Evolutionary conservation across 2,888 invertebrate genomes (phyloP), one percentile per base, ranked within the genome.

Genomic region (Eilema depressum): DNA sequence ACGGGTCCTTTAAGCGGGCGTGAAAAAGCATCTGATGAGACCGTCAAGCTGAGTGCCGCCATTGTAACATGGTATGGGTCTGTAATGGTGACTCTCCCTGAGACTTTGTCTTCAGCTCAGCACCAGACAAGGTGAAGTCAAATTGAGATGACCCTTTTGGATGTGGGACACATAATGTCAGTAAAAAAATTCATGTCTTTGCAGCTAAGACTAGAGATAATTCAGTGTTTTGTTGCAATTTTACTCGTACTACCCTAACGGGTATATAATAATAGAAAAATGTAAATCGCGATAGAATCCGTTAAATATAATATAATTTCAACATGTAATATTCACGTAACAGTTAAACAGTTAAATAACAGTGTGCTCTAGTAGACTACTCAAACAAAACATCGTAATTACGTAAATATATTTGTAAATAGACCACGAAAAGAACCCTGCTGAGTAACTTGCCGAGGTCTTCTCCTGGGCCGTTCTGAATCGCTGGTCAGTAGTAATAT

Each of bases 261-360:
- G 20, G 53, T 53, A n/a, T 4, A 47, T 47, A 20, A 20, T n/a
- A 47, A 20, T n/a, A n/a, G 8, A 5, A 47, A 47, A 47, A 47
- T 47, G 20, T 47, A 47, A 47, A 17, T 47, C 7, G 7, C 47
- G 4, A n/a, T 20, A 20, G 20, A 47, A 5, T 53, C 53, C 53
- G 53, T 53, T 53, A 53, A 53, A n/a, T 20, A 53, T 53, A 53
- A 53, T 53, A 2, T n/a, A 10, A 53, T 53, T n/a, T 53, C n/a
- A 5, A 53, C 47, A n/a, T 53, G 53, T n/a, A 47, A 47, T 47
- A n/a, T 53, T n/a, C n/a, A 53, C 53, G 53, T 53, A 53, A 53
- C 53, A 53, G 53, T 53, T 53, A 53, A 53, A 53, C 53, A 53
- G 53, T 53, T 53, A 53, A 53, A n/a, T 53, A 53, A 53, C 53